Evolutionary conservation across 2,888 invertebrate species (phyloP).

Genomic region (Icerya purchasi): DNA sequence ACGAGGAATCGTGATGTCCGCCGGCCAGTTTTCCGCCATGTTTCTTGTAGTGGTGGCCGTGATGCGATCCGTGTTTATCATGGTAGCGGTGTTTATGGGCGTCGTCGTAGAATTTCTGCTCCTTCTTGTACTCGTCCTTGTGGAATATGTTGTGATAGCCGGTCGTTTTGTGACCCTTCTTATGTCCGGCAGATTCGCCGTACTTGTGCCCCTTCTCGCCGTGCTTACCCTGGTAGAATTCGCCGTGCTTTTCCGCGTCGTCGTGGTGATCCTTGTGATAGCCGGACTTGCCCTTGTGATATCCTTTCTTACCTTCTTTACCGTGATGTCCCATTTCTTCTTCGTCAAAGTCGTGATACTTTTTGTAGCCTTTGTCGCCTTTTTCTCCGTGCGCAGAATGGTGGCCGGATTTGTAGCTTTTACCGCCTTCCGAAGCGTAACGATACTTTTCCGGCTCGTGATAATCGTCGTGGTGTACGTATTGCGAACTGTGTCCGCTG

Average conservation of each 20-base stretch:
- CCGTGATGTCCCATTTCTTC: constrained; percentile 44
- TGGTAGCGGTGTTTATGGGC: constrained; percentile 56
- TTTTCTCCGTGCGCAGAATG: constrained; percentile 35
- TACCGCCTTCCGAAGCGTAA: constrained; percentile 30
- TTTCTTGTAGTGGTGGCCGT: constrained; percentile 52
- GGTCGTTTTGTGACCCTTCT: constrained; percentile 52
- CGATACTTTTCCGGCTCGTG: constrained; percentile 13
- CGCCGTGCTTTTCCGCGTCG: constrained; percentile 39
- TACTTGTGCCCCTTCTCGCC: constrained; percentile 42
- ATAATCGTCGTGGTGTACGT: constrained; percentile 25
- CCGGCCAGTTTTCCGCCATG: constrained; percentile 53
- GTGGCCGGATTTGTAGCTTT: constrained; percentile 33
- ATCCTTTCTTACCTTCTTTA: constrained; percentile 39
- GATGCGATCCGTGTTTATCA: constrained; percentile 51
- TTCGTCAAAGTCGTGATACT: constrained; percentile 36
- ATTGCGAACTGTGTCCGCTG: constrained; percentile 35
- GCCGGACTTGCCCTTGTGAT: constrained; percentile 40
- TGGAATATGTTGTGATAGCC: constrained; percentile 57
- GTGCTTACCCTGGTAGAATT: constrained; percentile 42
- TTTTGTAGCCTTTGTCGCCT: constrained; percentile 45
- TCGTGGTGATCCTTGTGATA: constrained; percentile 38
- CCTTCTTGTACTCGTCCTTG: constrained; percentile 58
- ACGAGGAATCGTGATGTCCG: constrained; percentile 49
- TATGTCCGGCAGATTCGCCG: constrained; percentile 48
- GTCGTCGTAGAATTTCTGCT: constrained; percentile 66